Evolutionary conservation across 2,113 vertebrate genomes (phyloP).

Genomic region (Heliornis fulica): DNA sequence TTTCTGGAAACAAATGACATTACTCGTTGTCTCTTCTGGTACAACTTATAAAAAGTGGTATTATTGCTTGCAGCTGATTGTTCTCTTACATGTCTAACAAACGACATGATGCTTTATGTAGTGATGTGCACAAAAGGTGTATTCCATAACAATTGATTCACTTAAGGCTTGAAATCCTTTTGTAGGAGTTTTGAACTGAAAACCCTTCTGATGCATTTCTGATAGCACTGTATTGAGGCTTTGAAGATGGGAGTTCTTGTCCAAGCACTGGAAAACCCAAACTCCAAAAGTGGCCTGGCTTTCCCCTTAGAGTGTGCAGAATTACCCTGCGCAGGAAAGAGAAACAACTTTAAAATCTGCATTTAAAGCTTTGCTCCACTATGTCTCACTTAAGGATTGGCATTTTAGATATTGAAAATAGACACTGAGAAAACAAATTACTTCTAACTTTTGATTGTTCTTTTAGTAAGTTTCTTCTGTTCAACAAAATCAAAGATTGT

Average conservation of each 20-base stretch:
- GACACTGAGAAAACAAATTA: background rate
- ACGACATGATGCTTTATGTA: background rate
- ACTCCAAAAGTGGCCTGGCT: background rate
- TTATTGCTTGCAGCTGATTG: background rate
- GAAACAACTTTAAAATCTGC: background rate
- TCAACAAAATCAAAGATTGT: background rate
- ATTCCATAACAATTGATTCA: background rate
- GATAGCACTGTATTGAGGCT: background rate
- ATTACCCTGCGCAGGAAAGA: no score
- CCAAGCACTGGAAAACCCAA: background rate
- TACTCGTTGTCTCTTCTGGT: background rate
- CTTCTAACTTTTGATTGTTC: background rate
- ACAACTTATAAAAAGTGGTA: background rate
- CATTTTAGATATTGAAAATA: background rate
- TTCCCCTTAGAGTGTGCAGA: no score
- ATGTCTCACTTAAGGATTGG: background rate
- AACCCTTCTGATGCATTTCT: background rate
- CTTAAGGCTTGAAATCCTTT: background rate
- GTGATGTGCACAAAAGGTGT: background rate
- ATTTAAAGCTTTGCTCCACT: background rate
- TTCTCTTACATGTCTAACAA: background rate
- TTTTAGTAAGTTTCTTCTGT: background rate
- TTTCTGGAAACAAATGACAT: background rate
- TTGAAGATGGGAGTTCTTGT: background rate
- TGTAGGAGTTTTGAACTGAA: background rate